Evolutionary conservation across 1,140 invertebrate species (phyloP), one percentile per base, ranked within the genome.

Genomic region (Drosophila virilis): DNA sequence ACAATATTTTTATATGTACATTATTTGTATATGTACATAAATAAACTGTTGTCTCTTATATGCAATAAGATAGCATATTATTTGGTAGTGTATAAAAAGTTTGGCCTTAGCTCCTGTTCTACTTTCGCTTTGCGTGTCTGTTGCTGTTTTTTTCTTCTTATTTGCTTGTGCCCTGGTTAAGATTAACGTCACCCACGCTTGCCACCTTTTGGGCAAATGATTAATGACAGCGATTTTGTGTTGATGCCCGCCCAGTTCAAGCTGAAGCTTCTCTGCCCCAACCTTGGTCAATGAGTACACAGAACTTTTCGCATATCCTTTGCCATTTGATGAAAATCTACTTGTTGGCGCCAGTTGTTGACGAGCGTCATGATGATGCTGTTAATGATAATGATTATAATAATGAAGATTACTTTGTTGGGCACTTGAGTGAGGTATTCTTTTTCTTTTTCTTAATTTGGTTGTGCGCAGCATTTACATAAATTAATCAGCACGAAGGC

Each of bases 171-270:
- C 38, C 10, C 48, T 60, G 55, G 54, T 48, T 28, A 79, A 89
- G 83, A 88, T 88, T 88, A 88, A 88, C 84, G 80, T 89, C 77
- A 69, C 59, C 74, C 73, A 73, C 48, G 67, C 74, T 74, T 62
- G 70, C 50, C 84, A 89, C 84, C 84, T 83, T 82, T 74, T 45
- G 55, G 54, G 70, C 80, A 74, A 88, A 89, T 89, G 84, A 89
- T 89, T 89, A 89, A 89, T 89, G 84, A 89, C 85, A 78, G 74
- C 77, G 54, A 84, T 78, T 89, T 74, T 57, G 37, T 67, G 59
- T 40, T 64, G 59, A 70, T 71, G 67, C 58, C 48, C 40, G 22
- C 42, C 38, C 54, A 12, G 43, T 48, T 28, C 22, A 28, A 12
- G 22, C 37, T 54, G 13, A 8, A 38, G 17, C 22, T 5, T 5